These are phyloP conservation scores for Scaptomyza hsui DNA, from an alignment of 1,140 invertebrate species.

Conservation along the genomic window DNA sequence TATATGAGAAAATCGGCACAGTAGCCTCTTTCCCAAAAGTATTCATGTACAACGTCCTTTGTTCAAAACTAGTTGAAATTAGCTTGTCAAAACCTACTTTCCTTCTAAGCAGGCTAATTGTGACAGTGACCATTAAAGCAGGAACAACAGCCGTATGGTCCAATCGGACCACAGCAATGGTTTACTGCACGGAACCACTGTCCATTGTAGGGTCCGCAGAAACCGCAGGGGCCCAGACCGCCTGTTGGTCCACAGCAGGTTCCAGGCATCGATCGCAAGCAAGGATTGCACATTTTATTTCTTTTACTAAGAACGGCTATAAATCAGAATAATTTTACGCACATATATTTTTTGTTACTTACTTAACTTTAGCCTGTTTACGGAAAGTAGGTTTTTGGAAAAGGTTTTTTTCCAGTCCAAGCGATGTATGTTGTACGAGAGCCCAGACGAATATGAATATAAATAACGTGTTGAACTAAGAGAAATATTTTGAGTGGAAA, in stretches of 20 bases:
- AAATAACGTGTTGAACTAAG: no score
- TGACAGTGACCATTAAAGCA: constrained; percentile 63
- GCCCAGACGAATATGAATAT: constrained; percentile 41
- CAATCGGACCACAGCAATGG: constrained; percentile 68
- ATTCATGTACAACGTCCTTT: neutral
- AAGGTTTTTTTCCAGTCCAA: constrained; percentile 24
- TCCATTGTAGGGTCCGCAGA: constrained; percentile 68
- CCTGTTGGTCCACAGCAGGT: constrained; percentile 71
- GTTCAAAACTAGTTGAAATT: constrained; percentile 2
- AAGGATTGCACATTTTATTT: constrained; percentile 62
- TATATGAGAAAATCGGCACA: neutral
- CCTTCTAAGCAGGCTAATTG: constrained; percentile 68
- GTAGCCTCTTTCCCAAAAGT: neutral
- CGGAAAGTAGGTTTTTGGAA: constrained; percentile 60
- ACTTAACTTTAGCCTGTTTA: constrained; percentile 67
- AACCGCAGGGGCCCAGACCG: constrained; percentile 61
- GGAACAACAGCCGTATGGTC: constrained; percentile 67
- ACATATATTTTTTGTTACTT: constrained; percentile 11
- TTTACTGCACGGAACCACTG: constrained; percentile 66
- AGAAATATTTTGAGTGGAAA: neutral
- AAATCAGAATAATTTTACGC: no score
- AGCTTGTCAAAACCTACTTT: constrained; percentile 43
- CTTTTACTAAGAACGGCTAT: neutral
- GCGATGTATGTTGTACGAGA: constrained; percentile 46
- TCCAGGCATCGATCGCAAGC: constrained; percentile 64